These are phyloP conservation scores for Drosophila tristis DNA, from an alignment of 1,140 invertebrate genomes.

Conservation along the genomic window DNA sequence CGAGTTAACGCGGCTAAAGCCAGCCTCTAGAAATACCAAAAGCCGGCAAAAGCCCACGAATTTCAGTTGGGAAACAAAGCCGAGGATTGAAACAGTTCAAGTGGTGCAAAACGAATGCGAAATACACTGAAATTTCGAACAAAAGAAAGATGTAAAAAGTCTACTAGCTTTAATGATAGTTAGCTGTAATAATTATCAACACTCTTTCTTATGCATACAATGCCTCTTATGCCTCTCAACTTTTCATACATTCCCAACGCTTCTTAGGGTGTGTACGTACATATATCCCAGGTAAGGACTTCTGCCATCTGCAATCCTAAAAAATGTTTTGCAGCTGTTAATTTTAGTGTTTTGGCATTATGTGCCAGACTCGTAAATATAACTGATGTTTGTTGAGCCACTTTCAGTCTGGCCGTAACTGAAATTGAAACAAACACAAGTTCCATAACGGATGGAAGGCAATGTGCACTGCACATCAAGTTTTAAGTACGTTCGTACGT, in stretches of 20 bases:
- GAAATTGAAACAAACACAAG: constrained; percentile 33
- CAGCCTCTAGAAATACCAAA: constrained; percentile 25
- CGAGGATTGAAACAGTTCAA: constrained; percentile 19
- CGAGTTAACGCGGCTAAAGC: constrained; percentile 36
- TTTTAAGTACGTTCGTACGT: constrained; percentile 1
- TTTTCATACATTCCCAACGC: not conserved
- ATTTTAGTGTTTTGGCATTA: constrained; percentile 56
- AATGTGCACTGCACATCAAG: not conserved
- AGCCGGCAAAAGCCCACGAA: constrained; percentile 52
- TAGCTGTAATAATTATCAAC: no score
- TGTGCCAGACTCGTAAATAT: constrained; percentile 47
- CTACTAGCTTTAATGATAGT: no score
- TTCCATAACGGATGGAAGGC: not conserved
- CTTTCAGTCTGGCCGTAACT: constrained; percentile 2
- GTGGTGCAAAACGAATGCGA: constrained; percentile 7
- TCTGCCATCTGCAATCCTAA: no score
- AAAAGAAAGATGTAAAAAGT: not conserved
- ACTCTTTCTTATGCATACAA: no score
- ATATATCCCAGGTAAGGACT: no score
- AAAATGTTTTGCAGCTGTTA: constrained; percentile 49
- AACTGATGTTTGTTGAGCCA: constrained; percentile 31
- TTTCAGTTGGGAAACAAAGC: constrained; percentile 35
- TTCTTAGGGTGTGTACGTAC: not conserved
- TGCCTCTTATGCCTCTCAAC: no score
- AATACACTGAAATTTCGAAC: not conserved